Base-by-base conservation (phyloP, 2,113 vertebrate species). In the Amia ocellicauda region DNA sequence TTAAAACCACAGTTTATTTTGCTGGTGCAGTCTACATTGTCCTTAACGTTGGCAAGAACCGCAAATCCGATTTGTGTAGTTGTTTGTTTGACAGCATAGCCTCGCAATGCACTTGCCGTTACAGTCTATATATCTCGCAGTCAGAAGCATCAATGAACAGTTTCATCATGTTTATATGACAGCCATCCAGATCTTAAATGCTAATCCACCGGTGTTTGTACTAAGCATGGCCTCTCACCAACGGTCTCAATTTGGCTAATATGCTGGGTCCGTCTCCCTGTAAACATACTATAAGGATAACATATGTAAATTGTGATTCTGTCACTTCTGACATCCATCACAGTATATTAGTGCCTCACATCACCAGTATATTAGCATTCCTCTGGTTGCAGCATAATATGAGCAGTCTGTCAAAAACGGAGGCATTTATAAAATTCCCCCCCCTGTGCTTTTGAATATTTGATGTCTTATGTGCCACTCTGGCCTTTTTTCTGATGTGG, bases 301-400 rank as follows among this genome's bases (percentile, higher is more conserved):
- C 45, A 47, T 11, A 47, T 47, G 45, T 47, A 19, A 47, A 47
- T 47, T 19, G 16, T 47, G 45, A n/a, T 47, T 47, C 7, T 47
- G 45, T n/a, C 45, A 47, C 45, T 16, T 47, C 45, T 47, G 45
- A 47, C 45, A 17, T 47, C 14, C 45, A 47, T 47, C 45, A 47
- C 10, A 47, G 45, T 7, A 47, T 47, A 47, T 47, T 47, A 47
- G 4, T 47, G 4, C n/a, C 14, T 7, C 45, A 47, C 45, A 47
- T 47, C n/a, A 47, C 5, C 45, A 47, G 14, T n/a, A 17, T 47
- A 47, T n/a, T 47, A 47, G 45, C 45, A 47, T 47, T 47, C 7
- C 45, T 3, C 4, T 17, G n/a, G 45, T 47, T 47, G 2, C 45
- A 16, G n/a, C 16, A 5, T 47, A 4, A 47, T 47, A 17, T 16